Conservation (phyloP, 2,113 vertebrate genomes). For the Anseranas semipalmata region DNA sequence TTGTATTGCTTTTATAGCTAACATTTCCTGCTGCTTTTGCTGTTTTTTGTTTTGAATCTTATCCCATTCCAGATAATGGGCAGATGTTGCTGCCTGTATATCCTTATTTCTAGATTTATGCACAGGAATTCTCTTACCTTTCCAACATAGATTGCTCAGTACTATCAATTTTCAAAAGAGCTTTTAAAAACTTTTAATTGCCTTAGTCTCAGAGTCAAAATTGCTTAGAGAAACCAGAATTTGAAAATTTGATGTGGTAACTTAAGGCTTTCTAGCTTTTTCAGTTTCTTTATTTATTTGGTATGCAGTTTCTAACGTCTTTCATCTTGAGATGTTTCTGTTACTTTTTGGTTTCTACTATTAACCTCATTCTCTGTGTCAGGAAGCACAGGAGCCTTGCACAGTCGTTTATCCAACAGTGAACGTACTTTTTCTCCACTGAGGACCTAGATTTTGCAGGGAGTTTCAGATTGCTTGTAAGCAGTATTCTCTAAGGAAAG, state of each 20-base stretch:
- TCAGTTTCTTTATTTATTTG: neutral
- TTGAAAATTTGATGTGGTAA: neutral
- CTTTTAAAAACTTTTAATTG: constrained; percentile 37
- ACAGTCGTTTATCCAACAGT: neutral
- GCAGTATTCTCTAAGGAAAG: neutral
- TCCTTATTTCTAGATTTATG: constrained; percentile 63
- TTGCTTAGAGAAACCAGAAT: neutral
- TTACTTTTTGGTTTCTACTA: neutral
- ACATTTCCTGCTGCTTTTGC: constrained; percentile 46
- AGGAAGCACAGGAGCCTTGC: neutral
- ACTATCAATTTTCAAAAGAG: neutral
- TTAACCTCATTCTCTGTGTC: neutral
- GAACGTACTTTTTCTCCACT: neutral
- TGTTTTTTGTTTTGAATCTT: neutral
- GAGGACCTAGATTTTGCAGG: neutral
- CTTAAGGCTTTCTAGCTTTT: neutral
- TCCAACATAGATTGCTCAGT: neutral
- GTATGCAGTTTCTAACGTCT: neutral
- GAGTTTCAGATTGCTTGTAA: neutral
- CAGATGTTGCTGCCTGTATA: constrained; percentile 55
- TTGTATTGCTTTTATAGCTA: constrained; percentile 56
- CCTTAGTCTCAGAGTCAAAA: neutral
- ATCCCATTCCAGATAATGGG: constrained; percentile 17
- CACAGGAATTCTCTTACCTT: constrained; percentile 13
- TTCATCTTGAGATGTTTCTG: neutral